A percentile compares a stretch with the other conserved stretches of the same genome.
These are phyloP conservation scores for Nannospalax galili DNA, from an alignment of 2,113 vertebrate species.

Conservation along the genomic window DNA sequence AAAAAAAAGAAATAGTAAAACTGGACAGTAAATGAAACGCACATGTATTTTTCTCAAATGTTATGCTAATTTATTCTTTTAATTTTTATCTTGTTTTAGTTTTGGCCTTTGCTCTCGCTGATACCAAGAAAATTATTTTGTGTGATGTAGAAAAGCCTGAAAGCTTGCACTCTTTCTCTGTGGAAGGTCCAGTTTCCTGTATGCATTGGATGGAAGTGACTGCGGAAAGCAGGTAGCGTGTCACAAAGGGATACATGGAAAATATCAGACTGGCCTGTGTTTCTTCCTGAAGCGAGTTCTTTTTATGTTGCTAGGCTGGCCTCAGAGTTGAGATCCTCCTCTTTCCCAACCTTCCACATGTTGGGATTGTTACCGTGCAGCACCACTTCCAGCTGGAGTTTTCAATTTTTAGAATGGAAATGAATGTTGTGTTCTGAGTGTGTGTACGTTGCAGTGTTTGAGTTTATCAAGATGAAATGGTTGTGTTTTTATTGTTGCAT, in stretches of 20 bases:
- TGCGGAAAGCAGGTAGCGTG: conserved; percentile 92
- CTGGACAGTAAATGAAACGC: background rate
- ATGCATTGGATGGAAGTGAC: conserved; percentile 99
- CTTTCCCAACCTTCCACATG: background rate
- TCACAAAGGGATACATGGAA: background rate
- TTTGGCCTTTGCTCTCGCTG: conserved; percentile 95
- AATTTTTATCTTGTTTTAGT: conserved; percentile 85
- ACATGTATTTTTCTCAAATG: background rate
- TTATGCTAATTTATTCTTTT: background rate
- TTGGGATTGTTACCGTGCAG: background rate
- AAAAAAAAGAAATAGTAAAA: no score
- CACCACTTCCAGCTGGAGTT: background rate
- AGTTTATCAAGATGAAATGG: background rate
- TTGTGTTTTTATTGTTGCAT: background rate
- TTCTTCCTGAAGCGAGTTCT: background rate
- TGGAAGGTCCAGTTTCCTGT: conserved; percentile 91
- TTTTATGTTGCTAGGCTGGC: background rate
- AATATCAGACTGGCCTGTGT: background rate
- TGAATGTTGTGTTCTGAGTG: background rate
- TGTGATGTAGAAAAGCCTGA: conserved; percentile 99
- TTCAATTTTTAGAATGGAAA: background rate
- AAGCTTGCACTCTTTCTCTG: conserved; percentile 94
- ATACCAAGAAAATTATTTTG: conserved; percentile 94
- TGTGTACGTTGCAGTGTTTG: background rate
- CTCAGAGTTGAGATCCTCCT: background rate